Conservation (phyloP, 2,797 vertebrate genomes). For the Phalloptychus januarius region DNA sequence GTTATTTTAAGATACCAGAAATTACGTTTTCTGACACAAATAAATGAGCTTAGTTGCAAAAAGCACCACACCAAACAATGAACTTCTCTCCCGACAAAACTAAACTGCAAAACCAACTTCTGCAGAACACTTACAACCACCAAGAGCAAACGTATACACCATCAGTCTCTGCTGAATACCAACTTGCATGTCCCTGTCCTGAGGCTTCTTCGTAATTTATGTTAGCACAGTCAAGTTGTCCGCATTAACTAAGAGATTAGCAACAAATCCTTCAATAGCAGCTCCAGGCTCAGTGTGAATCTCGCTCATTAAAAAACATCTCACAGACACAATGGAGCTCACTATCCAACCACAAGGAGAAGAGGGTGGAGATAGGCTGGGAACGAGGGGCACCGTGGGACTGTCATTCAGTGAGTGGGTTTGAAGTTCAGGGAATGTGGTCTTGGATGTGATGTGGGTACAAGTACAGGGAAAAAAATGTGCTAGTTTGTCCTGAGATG, state of each 20-base stretch:
- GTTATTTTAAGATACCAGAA: neutral
- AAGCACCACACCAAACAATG: neutral
- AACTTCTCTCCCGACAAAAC: slow-evolving; percentile 11
- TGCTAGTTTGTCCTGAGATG: slow-evolving; percentile 23
- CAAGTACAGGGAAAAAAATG: slow-evolving; percentile 27
- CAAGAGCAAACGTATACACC: slow-evolving; percentile 25
- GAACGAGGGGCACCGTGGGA: slow-evolving; percentile 51
- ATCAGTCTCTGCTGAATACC: slow-evolving; percentile 11
- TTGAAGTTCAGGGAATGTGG: slow-evolving; percentile 62
- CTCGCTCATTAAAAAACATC: slow-evolving; percentile 83
- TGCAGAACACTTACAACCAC: slow-evolving; percentile 19
- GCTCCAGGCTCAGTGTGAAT: slow-evolving; percentile 55
- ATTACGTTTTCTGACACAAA: neutral
- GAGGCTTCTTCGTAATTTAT: slow-evolving; percentile 39
- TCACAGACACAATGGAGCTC: slow-evolving; percentile 80
- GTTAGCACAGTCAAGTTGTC: slow-evolving; percentile 47
- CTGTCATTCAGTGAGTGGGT: slow-evolving; percentile 65
- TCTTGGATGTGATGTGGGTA: slow-evolving; percentile 36
- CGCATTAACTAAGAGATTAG: slow-evolving; percentile 76
- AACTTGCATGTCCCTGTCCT: slow-evolving; percentile 30
- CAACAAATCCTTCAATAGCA: slow-evolving; percentile 67
- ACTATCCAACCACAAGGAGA: slow-evolving; percentile 70
- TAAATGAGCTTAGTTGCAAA: neutral
- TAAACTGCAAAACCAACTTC: slow-evolving; percentile 28
- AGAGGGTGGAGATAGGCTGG: slow-evolving; percentile 41